Evolutionary conservation across 2,113 vertebrate genomes (phyloP), one percentile per base, ranked within the genome.

Genomic region (Amblyopsis rosae): DNA sequence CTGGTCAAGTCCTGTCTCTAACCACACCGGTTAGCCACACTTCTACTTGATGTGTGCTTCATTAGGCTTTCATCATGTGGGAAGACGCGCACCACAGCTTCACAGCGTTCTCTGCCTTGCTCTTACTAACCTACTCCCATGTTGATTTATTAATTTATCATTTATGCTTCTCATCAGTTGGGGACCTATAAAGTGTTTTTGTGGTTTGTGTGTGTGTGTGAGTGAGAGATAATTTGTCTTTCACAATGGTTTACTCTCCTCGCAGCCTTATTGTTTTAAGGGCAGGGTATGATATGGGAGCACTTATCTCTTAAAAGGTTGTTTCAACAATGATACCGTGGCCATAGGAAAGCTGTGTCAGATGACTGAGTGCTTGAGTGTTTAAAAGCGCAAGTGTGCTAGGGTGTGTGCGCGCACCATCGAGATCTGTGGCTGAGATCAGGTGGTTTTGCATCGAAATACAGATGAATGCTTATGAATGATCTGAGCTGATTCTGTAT

Each of bases 291-390:
- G 69, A 69, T 79, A 70, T 86, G 65, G 72, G 76, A 88, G 82
- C 89, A 90, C 89, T 90, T 90, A 89, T 62, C 82, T 53, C 89
- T 90, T 90, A 87, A 89, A 77, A 88, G 84, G 77, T 86, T 85
- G 79, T 85, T 77, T 69, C 59, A 82, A 75, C 80, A 73, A 82
- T 85, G 69, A 84, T 82, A 81, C 62, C 35, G 48, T 68, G 67
- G 79, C 83, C 75, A 49, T 70, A 76, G 81, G 77, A 77, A 84
- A 65, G 70, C 49, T n/a, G 76, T 75, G 74, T 66, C 72, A 70
- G 65, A 70, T 72, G 79, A 73, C 45, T 66, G 61, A 62, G 69
- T 65, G 67, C 73, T 66, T 4, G 49, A 73, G 60, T 77, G 59
- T n/a, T 68, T 81, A 74, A 82, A 82, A 66, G 65, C 65, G 50